Evolutionary conservation across 1,140 invertebrate genomes (phyloP).

Genomic region (Orius laevigatus): DNA sequence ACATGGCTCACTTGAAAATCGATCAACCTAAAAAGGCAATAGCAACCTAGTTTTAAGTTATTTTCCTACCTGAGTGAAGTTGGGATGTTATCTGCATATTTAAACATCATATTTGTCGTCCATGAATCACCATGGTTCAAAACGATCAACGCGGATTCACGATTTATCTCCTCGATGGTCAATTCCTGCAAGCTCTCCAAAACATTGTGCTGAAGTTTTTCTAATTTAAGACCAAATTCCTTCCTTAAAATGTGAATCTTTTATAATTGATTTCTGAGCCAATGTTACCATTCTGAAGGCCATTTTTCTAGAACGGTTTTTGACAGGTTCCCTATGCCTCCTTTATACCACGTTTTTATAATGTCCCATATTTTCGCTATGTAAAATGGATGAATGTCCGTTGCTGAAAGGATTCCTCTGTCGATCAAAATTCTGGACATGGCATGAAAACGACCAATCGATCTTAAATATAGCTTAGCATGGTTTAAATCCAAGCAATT

Average conservation of each 20-base stretch:
- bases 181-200: neutral
- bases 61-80: neutral
- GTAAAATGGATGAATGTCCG: neutral
- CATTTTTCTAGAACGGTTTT: too few relatives aligned
- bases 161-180: too few relatives aligned
- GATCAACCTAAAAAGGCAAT: neutral
- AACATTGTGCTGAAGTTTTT: neutral
- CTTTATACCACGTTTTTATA: neutral
- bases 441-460: neutral
- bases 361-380: neutral
- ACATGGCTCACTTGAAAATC: too few relatives aligned
- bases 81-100: neutral
- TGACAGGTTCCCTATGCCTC: neutral
- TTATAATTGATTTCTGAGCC: too few relatives aligned
- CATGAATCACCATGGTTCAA: neutral
- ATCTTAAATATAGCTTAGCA: neutral
- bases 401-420: slow-evolving; percentile 1
- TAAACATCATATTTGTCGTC: neutral
- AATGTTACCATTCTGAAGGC: too few relatives aligned
- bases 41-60: neutral
- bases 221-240: too few relatives aligned
- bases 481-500: too few relatives aligned
- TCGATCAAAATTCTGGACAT: neutral
- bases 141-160: neutral
- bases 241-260: neutral